A percentile compares a stretch with the other conserved stretches of the same genome.
These are phyloP conservation scores for Idaea biselata DNA, from an alignment of 2,888 invertebrate genomes.

Conservation along the genomic window DNA sequence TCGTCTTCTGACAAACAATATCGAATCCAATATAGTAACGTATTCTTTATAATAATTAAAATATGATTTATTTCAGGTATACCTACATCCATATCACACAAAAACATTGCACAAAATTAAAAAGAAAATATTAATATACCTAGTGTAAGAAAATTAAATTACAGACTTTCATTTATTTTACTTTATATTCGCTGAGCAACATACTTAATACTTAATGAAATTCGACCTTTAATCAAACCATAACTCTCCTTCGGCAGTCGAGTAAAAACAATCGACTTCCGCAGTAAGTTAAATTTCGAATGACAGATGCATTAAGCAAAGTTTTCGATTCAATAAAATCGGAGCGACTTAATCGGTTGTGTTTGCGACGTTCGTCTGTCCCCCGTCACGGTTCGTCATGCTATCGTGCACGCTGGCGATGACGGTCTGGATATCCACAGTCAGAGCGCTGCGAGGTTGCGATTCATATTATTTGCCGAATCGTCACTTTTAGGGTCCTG, in stretches of 20 bases:
- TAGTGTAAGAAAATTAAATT: no score
- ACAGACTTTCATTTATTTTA: no score
- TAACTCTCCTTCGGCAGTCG: not conserved
- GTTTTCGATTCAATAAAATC: not conserved
- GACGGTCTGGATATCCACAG: not conserved
- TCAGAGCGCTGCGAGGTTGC: not conserved
- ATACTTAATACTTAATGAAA: no score
- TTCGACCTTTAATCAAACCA: not conserved
- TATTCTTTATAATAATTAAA: no score
- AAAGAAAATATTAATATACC: no score
- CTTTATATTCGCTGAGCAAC: no score
- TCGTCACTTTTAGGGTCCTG: not conserved
- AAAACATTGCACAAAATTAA: no score
- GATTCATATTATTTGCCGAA: not conserved
- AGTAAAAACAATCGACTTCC: not conserved
- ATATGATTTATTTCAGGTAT: no score
- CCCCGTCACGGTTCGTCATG: conserved; percentile 3
- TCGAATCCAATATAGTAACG: no score
- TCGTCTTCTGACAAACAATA: no score
- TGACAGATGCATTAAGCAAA: not conserved
- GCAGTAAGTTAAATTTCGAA: not conserved
- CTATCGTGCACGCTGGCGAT: not conserved
- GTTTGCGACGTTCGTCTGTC: conserved; percentile 15
- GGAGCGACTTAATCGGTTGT: conserved; percentile 6
- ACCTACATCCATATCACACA: no score